Base-by-base conservation (phyloP, 2,888 invertebrate genomes). In the Hirtodrosophila histrioides region DNA sequence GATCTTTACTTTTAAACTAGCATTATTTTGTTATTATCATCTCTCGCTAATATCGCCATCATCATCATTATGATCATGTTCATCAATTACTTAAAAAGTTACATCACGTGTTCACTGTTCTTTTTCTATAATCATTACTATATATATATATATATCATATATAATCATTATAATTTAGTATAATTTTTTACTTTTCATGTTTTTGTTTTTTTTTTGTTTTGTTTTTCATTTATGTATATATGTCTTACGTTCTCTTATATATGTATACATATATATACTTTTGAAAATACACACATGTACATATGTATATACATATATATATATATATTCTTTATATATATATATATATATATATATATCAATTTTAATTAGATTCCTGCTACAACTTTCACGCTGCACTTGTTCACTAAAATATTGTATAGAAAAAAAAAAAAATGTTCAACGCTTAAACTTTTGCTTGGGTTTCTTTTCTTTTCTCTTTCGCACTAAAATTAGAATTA, bases 81-180 rank as follows among this genome's bases (percentile, higher is more conserved):
- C 43, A 41, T 68, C 71, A 60, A 64, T 75, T 88, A 82, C 87
- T 82, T 88, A 88, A 87, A 88, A 75, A 78, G 83, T 87, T 88
- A 84, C 89, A 84, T 84, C 83, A 84, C 83, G 83, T 84, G 79
- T 84, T 84, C 88, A 84, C 83, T 84, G 83, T 84, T 84, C 83
- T 88, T 84, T 87, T 87, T 37, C 86, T 81, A 78, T 86, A 75
- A 17, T 64, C 62, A 58, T 61, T 80, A 80, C 55, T 81, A 79
- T 86, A 80, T 75, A 86, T 65, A 48, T 62, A 71, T 71, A 56
- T 83, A 41, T 53, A 46, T 71, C 57, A 37, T 55, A 43, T 56
- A 43, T 31, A 37, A 36, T 57, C 24, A 68, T 65, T 72, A 61
- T 80, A 63, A 77, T 80, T 73, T 86, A 84, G 80, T 86, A 79